Conservation (phyloP, 2,113 vertebrate species). For the Tragulus kanchil region DNA sequence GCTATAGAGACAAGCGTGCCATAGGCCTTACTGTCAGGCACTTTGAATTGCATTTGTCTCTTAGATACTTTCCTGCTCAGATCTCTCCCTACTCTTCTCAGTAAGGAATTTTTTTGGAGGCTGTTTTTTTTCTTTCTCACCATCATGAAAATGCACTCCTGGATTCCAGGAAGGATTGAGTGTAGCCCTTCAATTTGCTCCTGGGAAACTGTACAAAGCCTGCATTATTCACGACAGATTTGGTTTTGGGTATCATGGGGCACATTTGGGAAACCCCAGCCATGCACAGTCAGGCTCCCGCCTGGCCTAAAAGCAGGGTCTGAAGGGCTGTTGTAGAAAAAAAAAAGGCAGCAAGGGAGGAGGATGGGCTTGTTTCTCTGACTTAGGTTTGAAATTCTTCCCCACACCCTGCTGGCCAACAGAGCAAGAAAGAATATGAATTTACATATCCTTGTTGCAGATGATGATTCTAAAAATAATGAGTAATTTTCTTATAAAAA, state of each 20-base stretch:
- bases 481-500: neutral
- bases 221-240: slow-evolving; percentile 64
- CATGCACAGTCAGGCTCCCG: neutral
- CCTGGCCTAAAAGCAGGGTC: neutral
- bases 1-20: neutral
- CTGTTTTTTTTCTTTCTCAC: neutral
- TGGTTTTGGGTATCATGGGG: slow-evolving; percentile 68
- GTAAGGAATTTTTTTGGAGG: slow-evolving; percentile 21
- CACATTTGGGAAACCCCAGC: slow-evolving; percentile 71
- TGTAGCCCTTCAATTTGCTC: slow-evolving; percentile 57
- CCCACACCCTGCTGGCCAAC: neutral
- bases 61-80: neutral
- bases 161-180: slow-evolving; percentile 33
- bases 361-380: neutral
- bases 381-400: slow-evolving; percentile 4
- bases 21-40: neutral
- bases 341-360: slow-evolving; percentile 2
- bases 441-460: neutral
- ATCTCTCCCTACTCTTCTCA: neutral
- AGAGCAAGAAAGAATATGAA: neutral
- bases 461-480: neutral
- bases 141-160: slow-evolving; percentile 56
- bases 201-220: slow-evolving; percentile 72
- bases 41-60: neutral
- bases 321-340: slow-evolving; percentile 26